A percentile compares a stretch with the other conserved stretches of the same genome.
Evolutionary conservation across 2,888 invertebrate species (phyloP).

Genomic region (Odiellus spinosus): DNA sequence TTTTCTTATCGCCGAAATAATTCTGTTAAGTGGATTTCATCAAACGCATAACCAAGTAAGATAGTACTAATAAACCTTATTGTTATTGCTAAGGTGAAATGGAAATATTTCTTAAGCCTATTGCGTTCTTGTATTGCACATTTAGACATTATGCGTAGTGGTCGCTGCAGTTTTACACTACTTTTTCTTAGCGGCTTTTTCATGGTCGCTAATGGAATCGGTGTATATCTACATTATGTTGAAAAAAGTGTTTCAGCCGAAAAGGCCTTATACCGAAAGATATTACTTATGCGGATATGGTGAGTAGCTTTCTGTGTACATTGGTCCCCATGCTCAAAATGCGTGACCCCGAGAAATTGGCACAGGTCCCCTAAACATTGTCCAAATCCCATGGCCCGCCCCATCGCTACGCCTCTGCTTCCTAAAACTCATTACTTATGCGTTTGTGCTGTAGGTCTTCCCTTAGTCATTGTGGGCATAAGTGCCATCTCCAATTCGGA

Average conservation of each 20-base stretch:
- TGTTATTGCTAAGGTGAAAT: too few species aligned
- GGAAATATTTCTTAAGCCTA: too few species aligned
- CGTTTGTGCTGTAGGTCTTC: slow-evolving; percentile 4
- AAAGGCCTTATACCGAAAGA: slow-evolving; percentile 12
- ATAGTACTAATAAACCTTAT: too few species aligned
- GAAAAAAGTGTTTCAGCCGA: slow-evolving; percentile 16
- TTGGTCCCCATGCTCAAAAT: too few species aligned
- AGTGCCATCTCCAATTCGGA: slow-evolving; percentile 7
- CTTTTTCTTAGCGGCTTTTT: slow-evolving; percentile 16
- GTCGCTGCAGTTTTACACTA: slow-evolving; percentile 16
- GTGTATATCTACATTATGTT: slow-evolving; percentile 17
- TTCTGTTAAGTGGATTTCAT: slow-evolving; percentile 13
- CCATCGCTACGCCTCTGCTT: too few species aligned
- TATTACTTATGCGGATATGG: slow-evolving; percentile 18
- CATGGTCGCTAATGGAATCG: slow-evolving; percentile 17
- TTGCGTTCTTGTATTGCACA: background rate
- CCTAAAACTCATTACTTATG: too few species aligned
- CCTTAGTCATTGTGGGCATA: slow-evolving; percentile 9
- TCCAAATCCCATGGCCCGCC: too few species aligned
- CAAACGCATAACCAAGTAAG: slow-evolving; percentile 14
- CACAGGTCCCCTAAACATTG: too few species aligned
- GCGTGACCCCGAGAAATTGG: too few species aligned
- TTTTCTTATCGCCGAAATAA: slow-evolving; percentile 12
- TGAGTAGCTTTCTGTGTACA: slow-evolving; percentile 1
- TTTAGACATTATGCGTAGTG: slow-evolving; percentile 9